Evolutionary conservation across 2,113 vertebrate species (phyloP), one percentile per base, ranked within the genome.

Genomic region (Siniperca chuatsi): DNA sequence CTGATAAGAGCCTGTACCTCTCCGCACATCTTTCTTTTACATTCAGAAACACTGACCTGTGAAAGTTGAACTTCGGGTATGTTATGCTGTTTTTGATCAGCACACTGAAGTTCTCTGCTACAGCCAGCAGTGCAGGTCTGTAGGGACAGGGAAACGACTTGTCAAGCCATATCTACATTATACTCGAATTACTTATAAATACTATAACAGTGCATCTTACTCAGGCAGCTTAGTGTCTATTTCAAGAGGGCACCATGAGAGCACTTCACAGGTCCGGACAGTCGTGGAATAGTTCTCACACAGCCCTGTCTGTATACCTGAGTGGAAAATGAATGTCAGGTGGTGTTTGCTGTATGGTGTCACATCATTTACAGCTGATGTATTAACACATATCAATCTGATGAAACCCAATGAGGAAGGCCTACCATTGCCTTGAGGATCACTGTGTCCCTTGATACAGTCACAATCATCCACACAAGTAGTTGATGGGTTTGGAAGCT

Each of bases 21-120:
- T 0, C 23, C 4, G 8, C 37, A 35, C 15, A 29, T 8, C n/a
- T 29, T 21, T 75, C 18, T 33, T n/a, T 66, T 64, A 37, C 33
- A 37, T 69, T 25, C 29, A 33, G 54, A 42, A 42, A 33, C 80
- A 93, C 94, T 94, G 92, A 98, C 98, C 96, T 96, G 93, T 95
- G 96, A 92, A 97, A 94, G 68, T 97, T 96, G 92, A 98, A 99
- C 81, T 97, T 98, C 13, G 95, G 97, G 70, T 97, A 99, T 86
- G 94, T 97, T 85, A 98, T 95, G 88, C 96, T 97, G 94, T 99
- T 98, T 95, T 99, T 99, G 64, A 99, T 96, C 75, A 99, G 83
- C 79, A 99, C 94, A 0, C 97, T 98, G 88, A 98, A 98, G 93
- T 98, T 97, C 91, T 97, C 97, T 57, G 97, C 96, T 79, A 84